These are phyloP conservation scores for Antheraea mylitta DNA, from an alignment of 1,140 invertebrate species.

Conservation along the genomic window DNA sequence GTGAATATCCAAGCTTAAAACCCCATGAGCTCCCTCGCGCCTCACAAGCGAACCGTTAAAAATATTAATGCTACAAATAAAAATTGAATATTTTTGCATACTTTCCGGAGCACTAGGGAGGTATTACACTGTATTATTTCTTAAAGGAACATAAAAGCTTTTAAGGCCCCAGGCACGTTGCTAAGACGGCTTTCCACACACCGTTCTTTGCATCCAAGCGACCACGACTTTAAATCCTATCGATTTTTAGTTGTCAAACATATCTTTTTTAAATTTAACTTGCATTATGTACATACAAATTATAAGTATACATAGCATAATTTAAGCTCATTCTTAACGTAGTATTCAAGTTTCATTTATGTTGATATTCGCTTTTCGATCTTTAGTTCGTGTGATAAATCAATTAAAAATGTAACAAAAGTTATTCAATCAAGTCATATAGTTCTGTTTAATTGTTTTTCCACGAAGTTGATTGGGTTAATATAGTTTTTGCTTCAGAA, in stretches of 20 bases:
- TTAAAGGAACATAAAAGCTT: slow-evolving; percentile 73
- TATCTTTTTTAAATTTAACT: background rate
- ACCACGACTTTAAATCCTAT: slow-evolving; percentile 52
- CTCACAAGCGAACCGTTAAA: slow-evolving; percentile 47
- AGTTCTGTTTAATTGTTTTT: no score
- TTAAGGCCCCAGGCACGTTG: slow-evolving; percentile 63
- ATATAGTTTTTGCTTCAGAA: no score
- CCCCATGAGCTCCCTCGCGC: slow-evolving; percentile 47
- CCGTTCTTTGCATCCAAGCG: slow-evolving; percentile 35
- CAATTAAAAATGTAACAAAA: no score
- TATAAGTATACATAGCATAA: no score
- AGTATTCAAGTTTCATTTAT: no score
- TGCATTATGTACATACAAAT: background rate
- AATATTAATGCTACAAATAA: slow-evolving; percentile 64
- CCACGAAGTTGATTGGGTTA: no score
- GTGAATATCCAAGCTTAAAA: slow-evolving; percentile 66
- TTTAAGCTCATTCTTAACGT: no score
- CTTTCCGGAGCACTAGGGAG: slow-evolving; percentile 37
- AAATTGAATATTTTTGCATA: slow-evolving; percentile 76
- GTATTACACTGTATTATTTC: slow-evolving; percentile 73
- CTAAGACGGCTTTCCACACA: slow-evolving; percentile 48
- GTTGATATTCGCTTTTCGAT: no score
- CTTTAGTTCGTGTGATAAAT: no score
- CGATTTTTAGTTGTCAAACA: slow-evolving; percentile 43
- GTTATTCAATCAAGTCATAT: no score